Percentiles rank a stretch among this genome's conserved stretches.
Evolutionary conservation across 1,140 invertebrate genomes (phyloP).

Genomic region (Leptoteleia sp.): DNA sequence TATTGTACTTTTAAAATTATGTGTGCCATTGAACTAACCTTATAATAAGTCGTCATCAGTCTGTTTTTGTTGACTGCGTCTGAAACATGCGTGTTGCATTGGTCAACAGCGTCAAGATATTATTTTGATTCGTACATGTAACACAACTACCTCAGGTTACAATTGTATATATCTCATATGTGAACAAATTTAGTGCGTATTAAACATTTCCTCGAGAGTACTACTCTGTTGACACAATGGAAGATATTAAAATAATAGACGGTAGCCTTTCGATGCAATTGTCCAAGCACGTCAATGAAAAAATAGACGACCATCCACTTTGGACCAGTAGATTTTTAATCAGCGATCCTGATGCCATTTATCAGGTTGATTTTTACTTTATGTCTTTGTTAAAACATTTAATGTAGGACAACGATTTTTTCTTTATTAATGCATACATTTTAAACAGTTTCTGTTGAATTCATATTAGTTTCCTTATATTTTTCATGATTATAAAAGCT

Average conservation of each 20-base stretch:
- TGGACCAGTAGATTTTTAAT: conserved; percentile 91
- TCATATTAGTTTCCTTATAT: too few species aligned
- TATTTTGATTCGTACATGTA: conserved; percentile 17
- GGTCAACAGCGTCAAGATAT: conserved; percentile 11
- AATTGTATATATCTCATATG: conserved; percentile 8
- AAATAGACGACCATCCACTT: conserved; percentile 88
- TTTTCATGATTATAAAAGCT: too few species aligned
- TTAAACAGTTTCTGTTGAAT: too few species aligned
- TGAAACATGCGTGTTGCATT: conserved; percentile 14
- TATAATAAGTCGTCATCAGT: too few species aligned
- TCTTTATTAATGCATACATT: too few species aligned
- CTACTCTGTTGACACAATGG: conserved; percentile 23
- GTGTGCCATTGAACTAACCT: too few species aligned
- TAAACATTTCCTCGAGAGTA: neutral
- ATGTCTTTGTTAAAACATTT: too few species aligned
- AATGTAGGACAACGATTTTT: too few species aligned
- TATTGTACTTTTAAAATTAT: too few species aligned
- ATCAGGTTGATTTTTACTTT: conserved; percentile 79
- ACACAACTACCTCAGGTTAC: conserved; percentile 27
- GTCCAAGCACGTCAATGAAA: conserved; percentile 85
- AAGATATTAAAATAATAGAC: conserved; percentile 85
- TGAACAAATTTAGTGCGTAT: conserved; percentile 19
- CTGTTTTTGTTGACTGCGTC: conserved; percentile 17
- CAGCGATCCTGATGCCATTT: conserved; percentile 86
- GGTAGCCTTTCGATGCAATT: conserved; percentile 91